Evolutionary conservation across 2,797 vertebrate species (phyloP), one percentile per base, ranked within the genome.

Genomic region (Apogon hyalosoma): DNA sequence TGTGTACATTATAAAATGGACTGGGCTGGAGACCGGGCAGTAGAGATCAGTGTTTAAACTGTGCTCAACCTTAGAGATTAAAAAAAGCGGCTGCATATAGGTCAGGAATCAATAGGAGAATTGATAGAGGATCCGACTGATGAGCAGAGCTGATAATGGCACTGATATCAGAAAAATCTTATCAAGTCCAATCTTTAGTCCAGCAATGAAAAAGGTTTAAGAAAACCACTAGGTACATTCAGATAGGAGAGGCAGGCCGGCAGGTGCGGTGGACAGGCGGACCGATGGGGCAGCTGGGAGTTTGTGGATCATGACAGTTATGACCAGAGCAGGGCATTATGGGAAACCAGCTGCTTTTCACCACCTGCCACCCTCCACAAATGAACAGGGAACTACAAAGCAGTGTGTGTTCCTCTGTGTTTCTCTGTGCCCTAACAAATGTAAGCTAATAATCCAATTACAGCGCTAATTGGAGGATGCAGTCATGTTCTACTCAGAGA

Each of bases 341-440:
- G 69, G 69, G 74, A 70, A 75, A 49, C 77, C 87, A 90, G 89
- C 87, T 91, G 88, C 75, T 85, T 68, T 73, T 74, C 63, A 73
- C 84, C 89, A 88, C 84, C 87, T 91, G 87, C 68, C 80, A 60
- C 63, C 59, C 54, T 60, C 48, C 67, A 84, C 80, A 73, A 67
- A 86, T 74, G 71, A 60, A 48, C 42, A 31, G 21, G 36, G 71
- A 46, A 58, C 75, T 51, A 74, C 75, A 70, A 28, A 12, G 33
- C 51, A 48, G 67, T 2, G 16, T 14, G 0, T 77, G 79, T 77
- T 65, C 51, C 63, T 69, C 38, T 75, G 40, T 54, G 65, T 52
- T 76, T 75, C 56, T 38, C 41, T 7, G 65, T 64, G 75, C 68
- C 87, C 82, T 71, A 45, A 90, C 84, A 85, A 81, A 80, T 83